Percentiles rank a stretch among this genome's conserved stretches.
Conservation (phyloP, 2,113 vertebrate species). For the Pseudorectes ferrugineus region DNA sequence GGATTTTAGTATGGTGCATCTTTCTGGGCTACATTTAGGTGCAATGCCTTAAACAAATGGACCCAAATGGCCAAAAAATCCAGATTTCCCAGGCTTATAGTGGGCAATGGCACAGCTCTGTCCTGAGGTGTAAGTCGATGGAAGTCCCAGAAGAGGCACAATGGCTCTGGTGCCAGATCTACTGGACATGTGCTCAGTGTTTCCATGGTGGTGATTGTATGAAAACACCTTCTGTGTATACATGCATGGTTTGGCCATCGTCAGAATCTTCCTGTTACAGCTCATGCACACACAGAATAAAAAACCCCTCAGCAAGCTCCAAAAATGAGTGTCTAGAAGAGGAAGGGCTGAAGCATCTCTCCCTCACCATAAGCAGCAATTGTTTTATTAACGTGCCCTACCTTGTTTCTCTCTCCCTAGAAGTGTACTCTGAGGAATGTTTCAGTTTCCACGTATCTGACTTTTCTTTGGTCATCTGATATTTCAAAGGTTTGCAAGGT, state of each 20-base stretch:
- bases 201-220: background rate
- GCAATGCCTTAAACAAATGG: background rate
- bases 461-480: background rate
- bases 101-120: background rate
- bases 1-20: background rate
- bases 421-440: background rate
- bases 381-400: background rate
- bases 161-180: background rate
- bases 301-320: background rate
- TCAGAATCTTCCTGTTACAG: background rate
- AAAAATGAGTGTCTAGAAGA: background rate
- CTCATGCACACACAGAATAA: background rate
- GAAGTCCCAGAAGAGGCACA: background rate
- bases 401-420: background rate
- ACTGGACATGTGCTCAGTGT: background rate
- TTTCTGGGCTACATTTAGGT: background rate
- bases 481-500: background rate
- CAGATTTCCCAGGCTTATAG: background rate
- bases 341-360: background rate
- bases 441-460: background rate
- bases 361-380: background rate
- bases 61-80: background rate
- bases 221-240: background rate
- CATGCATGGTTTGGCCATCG: background rate
- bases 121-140: fast-evolving